Conservation (phyloP, 1,140 invertebrate genomes). For the Marisa cornuarietis region DNA sequence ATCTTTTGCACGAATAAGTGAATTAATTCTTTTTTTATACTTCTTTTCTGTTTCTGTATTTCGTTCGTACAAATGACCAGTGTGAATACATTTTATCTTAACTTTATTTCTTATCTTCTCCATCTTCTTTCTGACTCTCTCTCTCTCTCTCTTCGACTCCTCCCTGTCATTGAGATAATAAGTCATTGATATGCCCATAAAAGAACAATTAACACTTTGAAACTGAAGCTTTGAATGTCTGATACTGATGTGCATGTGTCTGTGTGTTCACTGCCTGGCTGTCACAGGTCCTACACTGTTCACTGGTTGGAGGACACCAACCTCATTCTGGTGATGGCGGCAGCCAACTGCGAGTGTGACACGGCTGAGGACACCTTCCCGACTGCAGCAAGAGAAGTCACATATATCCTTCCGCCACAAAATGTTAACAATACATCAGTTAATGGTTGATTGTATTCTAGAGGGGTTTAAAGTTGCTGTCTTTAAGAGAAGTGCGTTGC, state of each 20-base stretch:
- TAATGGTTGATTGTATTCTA: no score
- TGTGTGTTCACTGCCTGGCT: conserved; percentile 18
- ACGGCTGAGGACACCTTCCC: conserved; percentile 10
- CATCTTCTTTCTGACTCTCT: no score
- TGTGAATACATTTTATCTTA: not conserved
- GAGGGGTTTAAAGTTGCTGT: no score
- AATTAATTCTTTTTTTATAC: not conserved
- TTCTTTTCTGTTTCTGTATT: not conserved
- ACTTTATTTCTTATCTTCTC: not conserved
- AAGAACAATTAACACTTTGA: not conserved
- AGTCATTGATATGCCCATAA: not conserved
- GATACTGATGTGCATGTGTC: not conserved
- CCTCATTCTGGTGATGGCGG: conserved; percentile 33
- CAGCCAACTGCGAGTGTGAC: conserved; percentile 30
- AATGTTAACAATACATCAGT: no score
- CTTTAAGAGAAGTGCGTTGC: no score
- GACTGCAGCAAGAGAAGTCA: conserved; percentile 1
- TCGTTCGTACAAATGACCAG: not conserved
- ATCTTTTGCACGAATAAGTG: not conserved
- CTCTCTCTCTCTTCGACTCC: not conserved
- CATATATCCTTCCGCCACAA: conserved; percentile 26
- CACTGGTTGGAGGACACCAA: conserved; percentile 37
- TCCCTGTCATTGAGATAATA: not conserved
- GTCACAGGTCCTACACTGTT: conserved; percentile 33
- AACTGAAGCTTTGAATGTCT: not conserved